Evolutionary conservation across 2,797 vertebrate genomes (phyloP).

Genomic region (Schizopygopsis malacanthus): DNA sequence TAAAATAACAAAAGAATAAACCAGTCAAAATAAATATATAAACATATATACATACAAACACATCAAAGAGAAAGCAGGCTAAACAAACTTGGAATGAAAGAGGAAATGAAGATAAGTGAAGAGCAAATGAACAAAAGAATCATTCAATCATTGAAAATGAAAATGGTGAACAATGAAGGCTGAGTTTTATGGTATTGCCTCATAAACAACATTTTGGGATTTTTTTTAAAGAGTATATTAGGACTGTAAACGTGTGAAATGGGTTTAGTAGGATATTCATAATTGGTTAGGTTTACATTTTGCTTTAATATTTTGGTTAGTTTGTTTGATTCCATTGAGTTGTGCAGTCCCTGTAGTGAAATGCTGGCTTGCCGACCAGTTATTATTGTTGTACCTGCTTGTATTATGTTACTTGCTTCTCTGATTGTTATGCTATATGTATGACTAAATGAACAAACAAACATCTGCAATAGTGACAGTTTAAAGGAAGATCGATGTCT

Average conservation of each 20-base stretch:
- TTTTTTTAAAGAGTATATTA: not conserved
- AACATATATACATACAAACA: too few species aligned
- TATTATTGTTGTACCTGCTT: slow-evolving; percentile 6
- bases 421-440: not conserved
- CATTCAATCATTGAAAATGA: too few species aligned
- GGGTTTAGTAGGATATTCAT: not conserved
- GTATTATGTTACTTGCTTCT: not conserved
- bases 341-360: not conserved
- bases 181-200: not conserved
- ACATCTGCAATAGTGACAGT: not conserved
- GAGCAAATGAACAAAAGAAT: too few species aligned
- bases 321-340: not conserved
- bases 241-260: not conserved
- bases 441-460: not conserved
- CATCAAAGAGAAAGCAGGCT: too few species aligned
- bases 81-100: too few species aligned
- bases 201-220: not conserved
- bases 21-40: too few species aligned
- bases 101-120: too few species aligned
- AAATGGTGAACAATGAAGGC: too few species aligned
- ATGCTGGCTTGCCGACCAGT: not conserved
- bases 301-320: not conserved
- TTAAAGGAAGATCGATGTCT: not conserved
- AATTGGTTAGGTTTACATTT: not conserved
- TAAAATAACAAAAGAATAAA: too few species aligned